Conservation (phyloP, 2,797 vertebrate genomes). For the Notolabrus celidotus region DNA sequence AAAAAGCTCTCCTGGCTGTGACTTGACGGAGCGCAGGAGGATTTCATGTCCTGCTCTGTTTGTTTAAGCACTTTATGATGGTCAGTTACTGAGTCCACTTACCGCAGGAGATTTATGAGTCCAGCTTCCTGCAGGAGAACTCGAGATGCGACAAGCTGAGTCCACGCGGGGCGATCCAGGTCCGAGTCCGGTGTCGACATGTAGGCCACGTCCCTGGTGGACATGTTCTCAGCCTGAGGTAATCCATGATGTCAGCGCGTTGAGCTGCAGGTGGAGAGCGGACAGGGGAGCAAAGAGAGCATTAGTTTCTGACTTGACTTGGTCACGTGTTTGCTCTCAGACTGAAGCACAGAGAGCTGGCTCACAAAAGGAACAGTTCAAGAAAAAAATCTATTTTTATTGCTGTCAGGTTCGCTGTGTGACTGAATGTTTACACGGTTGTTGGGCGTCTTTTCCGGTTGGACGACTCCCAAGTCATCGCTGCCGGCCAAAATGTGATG, state of each 20-base stretch:
- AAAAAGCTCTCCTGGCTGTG: slow-evolving; percentile 75
- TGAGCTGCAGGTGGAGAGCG: slow-evolving; percentile 79
- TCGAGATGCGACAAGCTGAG: slow-evolving; percentile 55
- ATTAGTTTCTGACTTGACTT: slow-evolving; percentile 13
- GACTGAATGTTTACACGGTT: slow-evolving; percentile 53
- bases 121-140: slow-evolving; percentile 50
- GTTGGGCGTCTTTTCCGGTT: slow-evolving; percentile 68
- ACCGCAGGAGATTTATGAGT: slow-evolving; percentile 61
- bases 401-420: slow-evolving; percentile 52
- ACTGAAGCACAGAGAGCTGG: slow-evolving; percentile 41
- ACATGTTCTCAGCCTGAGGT: slow-evolving; percentile 78
- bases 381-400: slow-evolving; percentile 20
- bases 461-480: slow-evolving; percentile 41
- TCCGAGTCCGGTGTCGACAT: slow-evolving; percentile 65
- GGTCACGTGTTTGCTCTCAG: slow-evolving; percentile 65
- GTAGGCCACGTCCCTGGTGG: slow-evolving; percentile 80
- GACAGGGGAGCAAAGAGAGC: slow-evolving; percentile 57
- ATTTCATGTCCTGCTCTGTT: slow-evolving; percentile 75
- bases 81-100: slow-evolving; percentile 53
- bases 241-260: slow-evolving; percentile 78
- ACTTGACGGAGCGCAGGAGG: slow-evolving; percentile 42
- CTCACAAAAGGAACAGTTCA: slow-evolving; percentile 10
- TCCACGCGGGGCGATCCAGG: slow-evolving; percentile 50
- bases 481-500: slow-evolving; percentile 62
- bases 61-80: slow-evolving; percentile 64